These are phyloP conservation scores for Micrasema minimum DNA, from an alignment of 1,140 invertebrate genomes.

Conservation along the genomic window DNA sequence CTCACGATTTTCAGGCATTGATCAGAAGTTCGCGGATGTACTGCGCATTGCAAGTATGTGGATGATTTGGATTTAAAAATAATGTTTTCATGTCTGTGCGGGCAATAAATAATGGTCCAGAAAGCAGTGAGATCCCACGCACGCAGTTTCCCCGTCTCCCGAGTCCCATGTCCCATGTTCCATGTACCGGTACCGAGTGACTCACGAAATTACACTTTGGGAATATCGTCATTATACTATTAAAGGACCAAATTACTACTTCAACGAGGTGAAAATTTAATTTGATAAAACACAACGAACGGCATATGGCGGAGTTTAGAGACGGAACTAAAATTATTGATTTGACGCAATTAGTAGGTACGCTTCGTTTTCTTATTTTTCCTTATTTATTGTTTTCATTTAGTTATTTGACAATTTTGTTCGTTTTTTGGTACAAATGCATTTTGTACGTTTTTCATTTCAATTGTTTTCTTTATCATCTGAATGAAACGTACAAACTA, in stretches of 20 bases:
- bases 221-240: slow-evolving; percentile 24
- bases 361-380: too few relatives aligned
- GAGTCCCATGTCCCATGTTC: neutral
- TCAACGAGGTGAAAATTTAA: neutral
- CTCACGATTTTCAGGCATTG: neutral
- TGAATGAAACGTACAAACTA: too few relatives aligned
- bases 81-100: slow-evolving; percentile 14
- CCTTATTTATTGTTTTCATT: too few relatives aligned
- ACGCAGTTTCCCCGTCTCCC: neutral
- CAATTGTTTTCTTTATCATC: too few relatives aligned
- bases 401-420: too few relatives aligned
- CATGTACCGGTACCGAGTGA: too few relatives aligned
- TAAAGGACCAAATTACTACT: slow-evolving; percentile 8
- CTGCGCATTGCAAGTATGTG: neutral
- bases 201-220: neutral
- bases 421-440: too few relatives aligned
- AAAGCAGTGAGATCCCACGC: slow-evolving; percentile 1
- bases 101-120: slow-evolving; percentile 11
- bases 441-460: too few relatives aligned
- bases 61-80: slow-evolving; percentile 19
- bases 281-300: too few relatives aligned
- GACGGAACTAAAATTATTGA: too few relatives aligned
- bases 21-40: slow-evolving; percentile 1
- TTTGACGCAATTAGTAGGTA: too few relatives aligned
- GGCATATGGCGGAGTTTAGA: too few relatives aligned